Conservation (phyloP, 2,797 vertebrate species). For the Coregonus sp. region DNA sequence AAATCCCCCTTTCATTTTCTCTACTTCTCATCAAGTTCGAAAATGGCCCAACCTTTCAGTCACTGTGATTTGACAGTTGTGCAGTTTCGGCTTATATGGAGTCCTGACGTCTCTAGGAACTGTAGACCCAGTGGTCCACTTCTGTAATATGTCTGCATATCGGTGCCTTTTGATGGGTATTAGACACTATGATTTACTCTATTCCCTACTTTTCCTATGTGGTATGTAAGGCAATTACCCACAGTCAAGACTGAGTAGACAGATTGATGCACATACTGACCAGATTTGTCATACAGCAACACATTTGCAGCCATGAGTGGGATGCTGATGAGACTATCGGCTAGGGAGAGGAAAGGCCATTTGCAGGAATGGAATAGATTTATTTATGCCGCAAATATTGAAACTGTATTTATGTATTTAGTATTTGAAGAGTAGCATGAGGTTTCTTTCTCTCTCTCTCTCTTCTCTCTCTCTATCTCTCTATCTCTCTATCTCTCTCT, state of each 20-base stretch:
- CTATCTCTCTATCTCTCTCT: neutral
- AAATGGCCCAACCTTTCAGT: conserved; percentile 3
- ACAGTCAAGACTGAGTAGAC: neutral
- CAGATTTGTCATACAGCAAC: neutral
- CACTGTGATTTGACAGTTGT: neutral
- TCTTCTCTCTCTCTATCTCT: neutral
- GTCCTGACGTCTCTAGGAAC: neutral
- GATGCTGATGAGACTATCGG: neutral
- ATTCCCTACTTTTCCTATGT: neutral
- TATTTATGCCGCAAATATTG: neutral
- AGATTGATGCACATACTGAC: neutral
- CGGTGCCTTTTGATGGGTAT: neutral
- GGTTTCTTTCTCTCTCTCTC: neutral
- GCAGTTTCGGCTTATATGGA: neutral
- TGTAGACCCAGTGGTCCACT: neutral
- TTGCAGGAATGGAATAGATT: neutral
- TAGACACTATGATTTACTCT: neutral
- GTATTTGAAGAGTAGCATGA: neutral
- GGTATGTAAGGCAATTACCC: neutral
- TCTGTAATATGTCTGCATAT: neutral
- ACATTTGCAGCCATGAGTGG: neutral
- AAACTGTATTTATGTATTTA: neutral
- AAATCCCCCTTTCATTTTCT: neutral
- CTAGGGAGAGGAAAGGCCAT: neutral
- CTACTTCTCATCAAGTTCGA: neutral